Conservation (phyloP, 2,113 vertebrate species). For the Cynopterus brachyotis region DNA sequence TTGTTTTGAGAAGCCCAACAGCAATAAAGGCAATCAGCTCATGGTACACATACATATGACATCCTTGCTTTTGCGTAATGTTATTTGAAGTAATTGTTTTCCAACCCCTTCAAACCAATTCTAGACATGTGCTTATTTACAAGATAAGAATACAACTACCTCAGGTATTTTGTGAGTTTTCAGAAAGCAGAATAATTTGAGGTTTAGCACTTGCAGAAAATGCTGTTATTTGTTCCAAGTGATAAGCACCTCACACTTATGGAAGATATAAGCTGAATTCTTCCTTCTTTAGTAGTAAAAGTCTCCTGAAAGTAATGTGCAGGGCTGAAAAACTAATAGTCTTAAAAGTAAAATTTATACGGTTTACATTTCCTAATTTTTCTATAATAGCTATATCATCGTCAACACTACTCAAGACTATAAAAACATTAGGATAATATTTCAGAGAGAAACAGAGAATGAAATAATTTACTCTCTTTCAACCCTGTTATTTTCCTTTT, state of each 20-base stretch:
- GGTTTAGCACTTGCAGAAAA: not conserved
- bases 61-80: not conserved
- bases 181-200: not conserved
- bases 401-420: not conserved
- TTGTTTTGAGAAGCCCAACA: slow-evolving; percentile 23
- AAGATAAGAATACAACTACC: not conserved
- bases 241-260: not conserved
- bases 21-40: not conserved
- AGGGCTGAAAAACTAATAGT: not conserved
- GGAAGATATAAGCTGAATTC: not conserved
- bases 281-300: not conserved
- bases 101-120: not conserved
- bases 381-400: not conserved
- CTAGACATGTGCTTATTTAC: not conserved
- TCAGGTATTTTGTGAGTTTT: not conserved
- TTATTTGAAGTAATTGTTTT: not conserved
- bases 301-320: not conserved
- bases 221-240: not conserved
- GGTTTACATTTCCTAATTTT: not conserved
- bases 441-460: slow-evolving; percentile 9
- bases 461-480: not conserved
- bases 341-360: not conserved
- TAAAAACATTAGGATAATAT: not conserved
- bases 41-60: fast-evolving
- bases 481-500: not conserved